Conservation (phyloP, 2,113 vertebrate genomes). For the Rhinolophus sinicus region DNA sequence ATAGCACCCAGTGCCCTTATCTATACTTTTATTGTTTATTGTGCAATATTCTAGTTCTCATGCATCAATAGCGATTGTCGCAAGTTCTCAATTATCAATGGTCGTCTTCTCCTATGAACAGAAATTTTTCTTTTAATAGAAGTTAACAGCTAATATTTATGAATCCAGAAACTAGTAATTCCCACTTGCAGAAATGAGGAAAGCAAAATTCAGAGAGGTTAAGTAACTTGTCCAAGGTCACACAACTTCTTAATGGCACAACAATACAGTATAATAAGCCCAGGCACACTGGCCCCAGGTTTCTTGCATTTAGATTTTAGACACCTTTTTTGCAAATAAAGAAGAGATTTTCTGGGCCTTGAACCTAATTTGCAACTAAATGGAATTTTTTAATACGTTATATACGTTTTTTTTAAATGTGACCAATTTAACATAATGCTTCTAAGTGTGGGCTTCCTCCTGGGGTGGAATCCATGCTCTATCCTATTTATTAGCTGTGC, state of each 20-base stretch:
- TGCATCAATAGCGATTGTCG: not conserved
- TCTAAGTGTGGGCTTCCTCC: not conserved
- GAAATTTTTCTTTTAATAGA: conserved; percentile 16
- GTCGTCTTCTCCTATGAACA: not conserved
- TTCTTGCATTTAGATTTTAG: not conserved
- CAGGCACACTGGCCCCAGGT: not conserved
- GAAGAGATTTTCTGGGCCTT: not conserved
- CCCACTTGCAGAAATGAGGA: not conserved
- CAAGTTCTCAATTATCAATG: not conserved
- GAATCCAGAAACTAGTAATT: not conserved
- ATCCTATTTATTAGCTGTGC: not conserved
- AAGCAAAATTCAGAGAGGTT: not conserved
- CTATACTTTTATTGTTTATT: not conserved
- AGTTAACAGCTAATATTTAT: not conserved
- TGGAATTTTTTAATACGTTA: not conserved
- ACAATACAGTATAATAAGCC: not conserved
- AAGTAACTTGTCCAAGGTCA: not conserved
- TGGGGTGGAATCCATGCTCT: not conserved
- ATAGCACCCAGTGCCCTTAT: not conserved
- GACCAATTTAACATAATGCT: not conserved
- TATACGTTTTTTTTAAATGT: not conserved
- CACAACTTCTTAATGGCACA: not conserved
- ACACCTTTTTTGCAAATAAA: not conserved
- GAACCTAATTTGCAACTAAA: not conserved
- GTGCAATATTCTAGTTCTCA: not conserved